Conservation (phyloP, 2,113 vertebrate species). For the Alligator sinensis region DNA sequence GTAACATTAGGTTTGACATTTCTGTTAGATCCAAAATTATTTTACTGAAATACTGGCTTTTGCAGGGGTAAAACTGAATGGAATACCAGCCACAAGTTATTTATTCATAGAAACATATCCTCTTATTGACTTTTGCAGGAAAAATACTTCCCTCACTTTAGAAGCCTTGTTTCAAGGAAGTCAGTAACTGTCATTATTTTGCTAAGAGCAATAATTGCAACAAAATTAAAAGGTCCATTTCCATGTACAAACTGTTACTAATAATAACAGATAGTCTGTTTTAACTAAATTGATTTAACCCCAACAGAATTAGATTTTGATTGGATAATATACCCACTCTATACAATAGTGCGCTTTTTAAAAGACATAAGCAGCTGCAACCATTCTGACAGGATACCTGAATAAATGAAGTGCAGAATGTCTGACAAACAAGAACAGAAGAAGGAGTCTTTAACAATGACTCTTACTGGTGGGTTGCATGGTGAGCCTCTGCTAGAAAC, state of each 20-base stretch:
- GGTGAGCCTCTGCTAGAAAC: constrained; percentile 59
- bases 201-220: neutral
- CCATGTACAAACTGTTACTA: fast-evolving
- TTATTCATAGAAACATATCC: neutral
- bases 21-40: neutral
- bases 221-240: neutral
- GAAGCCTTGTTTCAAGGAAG: neutral
- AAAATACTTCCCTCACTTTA: neutral
- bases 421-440: constrained; percentile 91
- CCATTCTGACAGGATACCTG: constrained; percentile 82
- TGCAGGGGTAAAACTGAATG: neutral
- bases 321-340: fast-evolving
- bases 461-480: constrained; percentile 81
- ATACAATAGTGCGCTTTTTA: neutral
- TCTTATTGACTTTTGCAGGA: fast-evolving
- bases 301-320: fast-evolving
- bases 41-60: neutral
- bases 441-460: constrained; percentile 90
- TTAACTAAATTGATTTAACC: neutral
- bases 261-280: neutral
- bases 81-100: neutral
- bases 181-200: neutral
- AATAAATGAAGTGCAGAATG: constrained; percentile 95
- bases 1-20: neutral
- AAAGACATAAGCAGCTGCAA: neutral